Evolutionary conservation across 2,888 invertebrate genomes (phyloP).

Genomic region (Galerucella nymphaeae): DNA sequence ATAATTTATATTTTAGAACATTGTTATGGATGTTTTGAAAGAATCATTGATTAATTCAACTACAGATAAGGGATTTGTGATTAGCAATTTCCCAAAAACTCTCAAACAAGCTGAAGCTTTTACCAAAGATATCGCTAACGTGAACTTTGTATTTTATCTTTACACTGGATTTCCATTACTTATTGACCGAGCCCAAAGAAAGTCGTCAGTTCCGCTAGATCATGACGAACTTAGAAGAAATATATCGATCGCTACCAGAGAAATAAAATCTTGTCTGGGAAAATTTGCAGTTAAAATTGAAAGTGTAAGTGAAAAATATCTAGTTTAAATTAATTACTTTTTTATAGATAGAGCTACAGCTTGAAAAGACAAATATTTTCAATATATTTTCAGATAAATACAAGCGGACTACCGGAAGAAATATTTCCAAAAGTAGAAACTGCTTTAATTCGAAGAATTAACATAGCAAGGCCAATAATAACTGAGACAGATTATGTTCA

Average conservation of each 20-base stretch:
- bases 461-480: slow-evolving; percentile 35
- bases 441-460: slow-evolving; percentile 35
- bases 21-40: slow-evolving; percentile 69
- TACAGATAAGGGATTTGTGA: slow-evolving; percentile 67
- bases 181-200: slow-evolving; percentile 46
- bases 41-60: slow-evolving; percentile 67
- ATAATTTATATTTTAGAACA: slow-evolving; percentile 61
- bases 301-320: slow-evolving; percentile 39
- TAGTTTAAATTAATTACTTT: too few relatives aligned
- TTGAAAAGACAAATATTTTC: background rate
- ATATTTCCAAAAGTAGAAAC: slow-evolving; percentile 40
- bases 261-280: slow-evolving; percentile 49
- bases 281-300: slow-evolving; percentile 43
- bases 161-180: slow-evolving; percentile 51
- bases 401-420: slow-evolving; percentile 36
- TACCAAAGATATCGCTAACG: slow-evolving; percentile 57
- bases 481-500: slow-evolving; percentile 42
- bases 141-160: slow-evolving; percentile 57
- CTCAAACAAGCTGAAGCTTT: slow-evolving; percentile 61
- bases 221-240: slow-evolving; percentile 43
- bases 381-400: slow-evolving; percentile 38
- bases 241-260: slow-evolving; percentile 51
- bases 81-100: slow-evolving; percentile 71
- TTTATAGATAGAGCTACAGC: too few relatives aligned
- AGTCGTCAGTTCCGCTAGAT: slow-evolving; percentile 37